Evolutionary conservation across 2,888 invertebrate genomes (phyloP), one percentile per base, ranked within the genome.

Genomic region (Oscheius sp.): DNA sequence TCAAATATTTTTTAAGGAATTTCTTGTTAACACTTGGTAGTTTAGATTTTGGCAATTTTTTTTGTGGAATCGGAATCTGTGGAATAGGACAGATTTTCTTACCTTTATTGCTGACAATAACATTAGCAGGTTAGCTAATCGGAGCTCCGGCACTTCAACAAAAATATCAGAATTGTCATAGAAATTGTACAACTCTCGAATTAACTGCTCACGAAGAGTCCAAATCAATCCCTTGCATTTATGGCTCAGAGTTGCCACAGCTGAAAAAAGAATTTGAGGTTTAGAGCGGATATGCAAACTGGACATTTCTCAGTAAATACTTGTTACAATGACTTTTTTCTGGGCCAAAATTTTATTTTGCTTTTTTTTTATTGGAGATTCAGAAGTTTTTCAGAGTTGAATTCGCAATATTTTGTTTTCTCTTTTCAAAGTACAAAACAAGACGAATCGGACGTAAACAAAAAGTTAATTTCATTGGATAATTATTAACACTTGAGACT

Each of bases 41-140:
- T n/a, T n/a, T n/a, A n/a, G n/a, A n/a, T n/a, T n/a, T n/a, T n/a
- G n/a, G n/a, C n/a, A n/a, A n/a, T n/a, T n/a, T n/a, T n/a, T n/a
- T n/a, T n/a, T n/a, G n/a, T n/a, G n/a, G n/a, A n/a, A n/a, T n/a
- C n/a, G n/a, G n/a, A n/a, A n/a, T n/a, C n/a, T n/a, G n/a, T n/a
- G n/a, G n/a, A n/a, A n/a, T n/a, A n/a, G n/a, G n/a, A n/a, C n/a
- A 17, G 17, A 47, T 12, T 8, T 41, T 6, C 41, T 54, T 61
- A 80, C 80, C 62, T 80, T 83, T 6, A 82, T 70, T 12, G 80
- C 79, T 1, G 78, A 66, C 9, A 80, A 63, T 20, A 83, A 66
- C 67, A 80, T 73, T 20, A 82, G 70, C 6, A 82, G 47, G 30
- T 77, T 75, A 2, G 78, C 80, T 67, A 83, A 65, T 30, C 83